Percentiles rank a stretch among this genome's conserved stretches.
phyloP scores from a whole-genome alignment of 2,797 vertebrate genomes.

The Spinus olivaceus region DNA sequence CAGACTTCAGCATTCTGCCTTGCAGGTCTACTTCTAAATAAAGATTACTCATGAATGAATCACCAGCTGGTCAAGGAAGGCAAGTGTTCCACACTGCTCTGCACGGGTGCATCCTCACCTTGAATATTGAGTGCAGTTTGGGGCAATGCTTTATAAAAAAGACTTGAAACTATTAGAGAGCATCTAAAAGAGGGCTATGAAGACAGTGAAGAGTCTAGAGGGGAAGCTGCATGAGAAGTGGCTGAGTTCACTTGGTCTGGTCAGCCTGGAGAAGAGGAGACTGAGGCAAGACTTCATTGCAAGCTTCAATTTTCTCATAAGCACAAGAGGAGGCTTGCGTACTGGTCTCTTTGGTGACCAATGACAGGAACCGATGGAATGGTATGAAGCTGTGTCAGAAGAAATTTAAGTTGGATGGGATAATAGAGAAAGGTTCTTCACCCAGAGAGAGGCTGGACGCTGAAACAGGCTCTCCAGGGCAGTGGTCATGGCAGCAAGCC shows the following conservation, averaged over 20 bases:
- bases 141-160: neutral
- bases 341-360: neutral
- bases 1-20: neutral
- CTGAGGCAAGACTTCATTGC: neutral
- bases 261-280: neutral
- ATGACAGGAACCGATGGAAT: accelerated
- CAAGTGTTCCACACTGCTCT: neutral
- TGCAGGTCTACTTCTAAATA: neutral
- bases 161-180: neutral
- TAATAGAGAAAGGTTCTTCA: neutral
- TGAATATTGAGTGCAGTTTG: neutral
- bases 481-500: neutral
- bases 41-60: neutral
- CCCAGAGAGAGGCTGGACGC: accelerated
- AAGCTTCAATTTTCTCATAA: neutral
- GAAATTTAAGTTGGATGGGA: neutral
- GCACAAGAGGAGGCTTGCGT: accelerated
- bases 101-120: no score
- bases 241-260: neutral
- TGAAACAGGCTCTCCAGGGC: neutral
- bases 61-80: accelerated
- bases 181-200: neutral
- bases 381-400: neutral
- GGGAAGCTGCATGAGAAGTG: neutral
- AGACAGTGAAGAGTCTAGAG: neutral